Evolutionary conservation across 2,888 invertebrate genomes (phyloP).

Genomic region (Coenonympha arcania): DNA sequence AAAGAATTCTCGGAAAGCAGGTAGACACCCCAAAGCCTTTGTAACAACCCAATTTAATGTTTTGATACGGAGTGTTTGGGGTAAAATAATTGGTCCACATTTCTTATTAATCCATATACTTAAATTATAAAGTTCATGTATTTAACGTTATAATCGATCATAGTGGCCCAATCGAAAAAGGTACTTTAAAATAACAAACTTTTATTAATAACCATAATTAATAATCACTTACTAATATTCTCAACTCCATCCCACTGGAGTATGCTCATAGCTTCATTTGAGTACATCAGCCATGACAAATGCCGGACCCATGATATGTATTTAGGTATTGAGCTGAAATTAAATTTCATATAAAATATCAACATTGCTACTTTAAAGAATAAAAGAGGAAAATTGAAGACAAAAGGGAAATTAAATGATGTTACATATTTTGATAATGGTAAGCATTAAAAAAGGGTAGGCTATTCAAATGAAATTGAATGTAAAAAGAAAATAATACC

Average conservation of each 20-base stretch:
- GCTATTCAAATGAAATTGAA: no score
- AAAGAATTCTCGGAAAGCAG: not conserved
- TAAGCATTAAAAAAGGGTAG: no score
- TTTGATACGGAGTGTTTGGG: not conserved
- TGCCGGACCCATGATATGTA: constrained; percentile 84
- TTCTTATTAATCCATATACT: not conserved
- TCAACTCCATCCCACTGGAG: constrained; percentile 85
- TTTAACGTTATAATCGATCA: no score
- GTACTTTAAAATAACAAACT: no score
- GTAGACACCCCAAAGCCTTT: no score
- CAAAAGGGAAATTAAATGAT: no score
- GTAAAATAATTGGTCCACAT: not conserved
- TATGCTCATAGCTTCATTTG: constrained; percentile 87
- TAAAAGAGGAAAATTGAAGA: not conserved
- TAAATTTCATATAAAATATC: constrained; percentile 8
- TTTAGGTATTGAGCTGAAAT: constrained; percentile 78
- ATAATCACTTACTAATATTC: constrained; percentile 77
- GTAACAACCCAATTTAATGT: no score
- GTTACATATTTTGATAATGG: no score
- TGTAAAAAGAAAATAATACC: constrained; percentile 70
- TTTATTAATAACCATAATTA: not conserved
- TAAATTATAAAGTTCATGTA: not conserved
- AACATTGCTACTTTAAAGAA: not conserved
- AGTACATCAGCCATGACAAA: constrained; percentile 89
- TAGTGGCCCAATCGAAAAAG: no score